phyloP scores from a whole-genome alignment of 2,113 vertebrate species.

The Hemichromis elongatus region DNA sequence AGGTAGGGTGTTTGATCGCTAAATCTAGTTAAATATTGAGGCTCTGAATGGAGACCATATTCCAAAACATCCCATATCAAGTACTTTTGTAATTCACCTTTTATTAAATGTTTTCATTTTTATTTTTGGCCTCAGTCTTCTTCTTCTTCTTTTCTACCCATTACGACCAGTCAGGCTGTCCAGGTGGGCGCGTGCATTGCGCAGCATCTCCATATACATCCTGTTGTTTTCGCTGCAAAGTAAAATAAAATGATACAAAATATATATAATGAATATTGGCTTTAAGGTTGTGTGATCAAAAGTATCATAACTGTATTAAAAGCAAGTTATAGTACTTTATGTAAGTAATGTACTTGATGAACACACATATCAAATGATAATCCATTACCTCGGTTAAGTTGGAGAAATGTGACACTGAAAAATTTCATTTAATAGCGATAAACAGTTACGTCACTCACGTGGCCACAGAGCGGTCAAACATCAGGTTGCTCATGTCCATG shows the following conservation, averaged over 20 bases:
- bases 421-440: background rate
- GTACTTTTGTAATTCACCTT: rapidly evolving
- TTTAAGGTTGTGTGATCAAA: background rate
- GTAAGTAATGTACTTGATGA: background rate
- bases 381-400: background rate
- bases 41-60: background rate
- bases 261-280: background rate
- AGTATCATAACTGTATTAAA: background rate
- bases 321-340: background rate
- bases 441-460: constrained; percentile 37
- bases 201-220: constrained; percentile 66
- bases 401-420: background rate
- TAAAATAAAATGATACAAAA: background rate
- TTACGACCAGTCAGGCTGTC: constrained; percentile 41
- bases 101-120: background rate
- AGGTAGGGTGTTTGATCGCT: background rate
- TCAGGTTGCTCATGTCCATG: constrained; percentile 66
- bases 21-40: background rate
- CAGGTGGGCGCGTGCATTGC: constrained; percentile 54
- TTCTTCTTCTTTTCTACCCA: background rate
- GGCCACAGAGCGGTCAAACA: constrained; percentile 65
- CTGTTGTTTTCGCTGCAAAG: constrained; percentile 61
- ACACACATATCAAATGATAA: background rate
- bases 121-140: background rate
- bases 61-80: background rate